A percentile compares a stretch with the other conserved stretches of the same genome.
Evolutionary conservation across 2,888 invertebrate species (phyloP).

Genomic region (Xestia ashworthii): DNA sequence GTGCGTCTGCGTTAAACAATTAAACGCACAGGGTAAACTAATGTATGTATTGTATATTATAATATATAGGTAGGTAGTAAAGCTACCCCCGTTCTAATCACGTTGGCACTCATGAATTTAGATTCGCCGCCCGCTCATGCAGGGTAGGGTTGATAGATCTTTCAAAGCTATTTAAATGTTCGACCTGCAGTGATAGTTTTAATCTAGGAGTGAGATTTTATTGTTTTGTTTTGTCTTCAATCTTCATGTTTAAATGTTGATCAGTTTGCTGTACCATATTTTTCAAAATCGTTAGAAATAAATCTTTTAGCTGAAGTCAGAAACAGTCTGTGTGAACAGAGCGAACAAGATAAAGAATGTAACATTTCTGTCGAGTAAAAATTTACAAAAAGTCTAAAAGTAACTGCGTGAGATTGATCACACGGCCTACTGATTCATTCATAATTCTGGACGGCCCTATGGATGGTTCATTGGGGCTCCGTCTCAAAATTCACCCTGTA

Average conservation of each 20-base stretch:
- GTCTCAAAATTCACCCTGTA: not conserved
- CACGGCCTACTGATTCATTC: no score
- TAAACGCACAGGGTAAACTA: constrained; percentile 75
- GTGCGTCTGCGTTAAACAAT: constrained; percentile 72
- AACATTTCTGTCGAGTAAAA: no score
- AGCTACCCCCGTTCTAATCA: constrained; percentile 80
- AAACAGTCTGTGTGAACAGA: no score
- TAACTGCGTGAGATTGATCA: no score
- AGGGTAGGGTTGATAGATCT: constrained; percentile 64
- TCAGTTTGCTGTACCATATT: not conserved
- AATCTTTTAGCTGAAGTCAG: not conserved
- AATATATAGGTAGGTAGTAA: constrained; percentile 69
- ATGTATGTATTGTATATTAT: constrained; percentile 78
- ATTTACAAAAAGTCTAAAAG: no score
- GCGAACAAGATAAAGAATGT: no score
- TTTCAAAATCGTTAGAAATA: not conserved
- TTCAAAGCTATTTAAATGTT: constrained; percentile 33
- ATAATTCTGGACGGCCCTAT: no score
- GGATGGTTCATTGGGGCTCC: not conserved
- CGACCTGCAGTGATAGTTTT: not conserved
- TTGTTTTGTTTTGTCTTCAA: no score
- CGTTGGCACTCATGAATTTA: constrained; percentile 81
- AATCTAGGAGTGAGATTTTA: not conserved
- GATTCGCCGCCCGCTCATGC: constrained; percentile 70
- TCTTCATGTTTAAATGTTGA: no score